Evolutionary conservation across 1,140 invertebrate genomes (phyloP).

Genomic region (Listronotus bonariensis): DNA sequence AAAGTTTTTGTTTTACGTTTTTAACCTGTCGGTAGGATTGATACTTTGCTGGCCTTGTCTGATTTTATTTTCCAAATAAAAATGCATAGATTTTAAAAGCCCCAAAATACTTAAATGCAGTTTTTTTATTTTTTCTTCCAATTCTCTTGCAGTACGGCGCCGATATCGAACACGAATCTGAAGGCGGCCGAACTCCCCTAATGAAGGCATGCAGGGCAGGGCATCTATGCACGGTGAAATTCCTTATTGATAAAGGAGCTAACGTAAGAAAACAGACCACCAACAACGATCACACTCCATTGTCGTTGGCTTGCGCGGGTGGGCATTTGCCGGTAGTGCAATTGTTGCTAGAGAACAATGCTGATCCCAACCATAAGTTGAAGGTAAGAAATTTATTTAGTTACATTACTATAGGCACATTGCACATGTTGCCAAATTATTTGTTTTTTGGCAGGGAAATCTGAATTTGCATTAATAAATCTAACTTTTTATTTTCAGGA

Average conservation of each 20-base stretch:
- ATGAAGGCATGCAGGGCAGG: slow-evolving; percentile 99
- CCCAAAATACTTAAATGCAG: too few species aligned
- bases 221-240: slow-evolving; percentile 97
- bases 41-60: too few species aligned
- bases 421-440: not conserved
- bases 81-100: too few species aligned
- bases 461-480: too few species aligned
- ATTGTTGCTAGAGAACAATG: slow-evolving; percentile 84
- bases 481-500: slow-evolving; percentile 64
- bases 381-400: slow-evolving; percentile 61
- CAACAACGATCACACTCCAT: slow-evolving; percentile 97
- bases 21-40: too few species aligned
- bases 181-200: slow-evolving; percentile 91
- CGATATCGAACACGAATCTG: slow-evolving; percentile 92
- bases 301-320: slow-evolving; percentile 95
- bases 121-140: too few species aligned
- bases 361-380: slow-evolving; percentile 94
- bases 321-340: slow-evolving; percentile 94
- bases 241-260: slow-evolving; percentile 90
- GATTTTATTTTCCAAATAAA: too few species aligned
- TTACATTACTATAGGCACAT: too few species aligned
- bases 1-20: too few species aligned
- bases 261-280: slow-evolving; percentile 91
- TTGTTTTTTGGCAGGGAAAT: not conserved
- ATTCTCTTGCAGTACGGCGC: slow-evolving; percentile 73